These are phyloP conservation scores for Sturmia bella DNA, from an alignment of 2,888 invertebrate genomes.

Conservation along the genomic window DNA sequence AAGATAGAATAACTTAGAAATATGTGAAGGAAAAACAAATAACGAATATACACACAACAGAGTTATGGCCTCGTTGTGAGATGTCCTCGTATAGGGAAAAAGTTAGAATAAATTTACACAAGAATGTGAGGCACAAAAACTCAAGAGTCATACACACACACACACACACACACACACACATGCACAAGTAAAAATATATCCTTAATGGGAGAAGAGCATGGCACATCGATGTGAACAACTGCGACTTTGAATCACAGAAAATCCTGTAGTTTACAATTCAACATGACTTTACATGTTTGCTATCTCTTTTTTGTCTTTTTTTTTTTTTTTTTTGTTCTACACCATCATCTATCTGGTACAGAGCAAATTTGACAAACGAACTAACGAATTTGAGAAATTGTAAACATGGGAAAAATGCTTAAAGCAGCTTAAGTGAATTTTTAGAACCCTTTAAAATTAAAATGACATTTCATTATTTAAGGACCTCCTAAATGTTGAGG, in stretches of 20 bases:
- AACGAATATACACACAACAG: constrained; percentile 24
- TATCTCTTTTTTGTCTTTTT: too few relatives aligned
- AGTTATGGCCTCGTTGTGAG: constrained; percentile 40
- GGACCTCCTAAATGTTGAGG: not conserved
- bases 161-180: not conserved
- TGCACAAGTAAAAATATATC: not conserved
- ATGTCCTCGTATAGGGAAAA: constrained; percentile 38
- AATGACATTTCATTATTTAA: not conserved
- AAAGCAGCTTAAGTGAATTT: constrained; percentile 39
- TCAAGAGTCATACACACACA: not conserved
- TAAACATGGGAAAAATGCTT: constrained; percentile 34
- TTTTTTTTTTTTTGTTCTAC: too few relatives aligned
- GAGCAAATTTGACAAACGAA: constrained; percentile 3
- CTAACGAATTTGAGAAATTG: not conserved
- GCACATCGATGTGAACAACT: not conserved
- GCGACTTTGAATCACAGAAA: constrained; percentile 8
- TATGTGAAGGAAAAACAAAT: not conserved
- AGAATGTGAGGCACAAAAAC: not conserved
- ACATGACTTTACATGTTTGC: constrained; percentile 27
- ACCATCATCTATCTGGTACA: constrained; percentile 23
- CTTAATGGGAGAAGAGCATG: not conserved
- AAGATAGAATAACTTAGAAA: not conserved
- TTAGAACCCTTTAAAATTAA: not conserved
- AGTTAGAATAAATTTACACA: constrained; percentile 31
- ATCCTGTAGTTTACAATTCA: constrained; percentile 14